Evolutionary conservation across 1,140 invertebrate species (phyloP).

Genomic region (Drosophila jambulina): DNA sequence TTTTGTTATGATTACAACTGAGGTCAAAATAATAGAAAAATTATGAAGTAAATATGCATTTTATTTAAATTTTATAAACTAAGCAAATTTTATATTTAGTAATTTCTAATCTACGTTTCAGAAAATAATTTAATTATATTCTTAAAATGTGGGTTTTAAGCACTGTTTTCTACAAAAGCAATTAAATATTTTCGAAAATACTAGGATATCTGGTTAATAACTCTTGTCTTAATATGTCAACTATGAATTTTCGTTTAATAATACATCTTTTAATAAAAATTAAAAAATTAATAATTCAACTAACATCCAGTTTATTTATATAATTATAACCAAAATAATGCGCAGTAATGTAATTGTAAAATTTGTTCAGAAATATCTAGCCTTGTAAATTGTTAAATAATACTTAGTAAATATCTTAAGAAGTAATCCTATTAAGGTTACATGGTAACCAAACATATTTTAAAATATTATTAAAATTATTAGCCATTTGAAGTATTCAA

Average conservation of each 20-base stretch:
- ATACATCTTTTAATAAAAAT: neutral
- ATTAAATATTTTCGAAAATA: too few relatives aligned
- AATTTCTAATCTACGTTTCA: too few relatives aligned
- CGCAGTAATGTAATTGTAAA: rapidly evolving
- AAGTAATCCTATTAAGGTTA: neutral
- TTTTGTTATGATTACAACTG: neutral
- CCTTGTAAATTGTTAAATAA: too few relatives aligned
- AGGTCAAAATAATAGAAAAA: neutral
- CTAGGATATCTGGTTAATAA: too few relatives aligned
- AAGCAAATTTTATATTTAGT: too few relatives aligned
- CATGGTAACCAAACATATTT: neutral
- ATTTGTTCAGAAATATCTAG: neutral
- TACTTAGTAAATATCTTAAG: neutral
- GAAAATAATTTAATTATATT: too few relatives aligned
- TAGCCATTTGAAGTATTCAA: too few relatives aligned
- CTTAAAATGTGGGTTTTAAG: too few relatives aligned
- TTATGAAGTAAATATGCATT: neutral
- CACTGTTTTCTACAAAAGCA: too few relatives aligned
- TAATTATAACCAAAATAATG: neutral
- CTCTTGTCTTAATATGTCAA: too few relatives aligned
- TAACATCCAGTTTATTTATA: neutral
- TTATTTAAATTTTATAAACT: too few relatives aligned
- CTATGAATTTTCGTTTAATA: too few relatives aligned
- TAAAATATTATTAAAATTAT: neutral
- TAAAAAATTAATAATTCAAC: neutral